Conservation (phyloP, 2,797 vertebrate genomes). For the Lutjanus argentimaculatus region DNA sequence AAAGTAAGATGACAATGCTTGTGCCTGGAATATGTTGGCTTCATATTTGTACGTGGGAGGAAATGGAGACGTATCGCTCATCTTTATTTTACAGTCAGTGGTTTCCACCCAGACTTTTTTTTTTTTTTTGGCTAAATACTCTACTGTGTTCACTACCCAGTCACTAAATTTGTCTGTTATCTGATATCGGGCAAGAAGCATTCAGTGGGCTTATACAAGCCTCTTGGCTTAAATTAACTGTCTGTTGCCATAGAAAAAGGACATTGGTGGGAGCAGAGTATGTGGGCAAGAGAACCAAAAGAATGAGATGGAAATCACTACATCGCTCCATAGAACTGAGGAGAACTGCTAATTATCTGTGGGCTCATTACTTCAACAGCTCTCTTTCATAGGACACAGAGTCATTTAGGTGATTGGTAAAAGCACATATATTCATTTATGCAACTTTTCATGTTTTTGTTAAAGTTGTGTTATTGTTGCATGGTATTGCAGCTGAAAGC, state of each 20-base stretch:
- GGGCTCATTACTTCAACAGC: not conserved
- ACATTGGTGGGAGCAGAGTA: not conserved
- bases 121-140: not conserved
- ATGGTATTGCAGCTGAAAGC: conserved; percentile 7
- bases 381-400: not conserved
- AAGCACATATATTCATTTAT: not conserved
- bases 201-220: not conserved
- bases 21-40: too few relatives aligned
- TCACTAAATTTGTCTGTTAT: not conserved
- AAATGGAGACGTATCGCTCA: too few relatives aligned
- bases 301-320: not conserved
- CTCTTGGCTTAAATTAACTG: not conserved
- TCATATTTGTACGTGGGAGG: too few relatives aligned
- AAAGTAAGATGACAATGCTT: too few relatives aligned
- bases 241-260: not conserved
- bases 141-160: not conserved
- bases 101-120: not conserved
- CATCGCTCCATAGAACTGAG: too few relatives aligned
- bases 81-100: too few relatives aligned
- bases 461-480: not conserved
- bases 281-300: not conserved
- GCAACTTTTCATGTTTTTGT: not conserved
- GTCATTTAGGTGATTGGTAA: not conserved
- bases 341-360: not conserved
- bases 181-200: too few relatives aligned